Base-by-base conservation (phyloP, 2,113 vertebrate species). In the Mesocricetus auratus region DNA sequence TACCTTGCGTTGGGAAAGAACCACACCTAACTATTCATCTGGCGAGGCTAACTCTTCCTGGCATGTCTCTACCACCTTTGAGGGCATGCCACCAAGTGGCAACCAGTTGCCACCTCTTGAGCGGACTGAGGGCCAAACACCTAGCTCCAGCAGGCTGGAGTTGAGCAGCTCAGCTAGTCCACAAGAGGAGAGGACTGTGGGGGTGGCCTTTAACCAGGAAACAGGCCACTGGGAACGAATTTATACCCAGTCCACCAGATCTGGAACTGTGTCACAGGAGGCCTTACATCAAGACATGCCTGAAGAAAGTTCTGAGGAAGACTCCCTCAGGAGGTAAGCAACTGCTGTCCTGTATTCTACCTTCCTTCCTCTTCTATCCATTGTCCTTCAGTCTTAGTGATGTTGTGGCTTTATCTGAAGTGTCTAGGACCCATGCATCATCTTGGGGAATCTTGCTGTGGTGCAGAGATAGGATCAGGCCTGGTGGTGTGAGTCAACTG, bases 201-300 rank as follows among this genome's bases (percentile, higher is more conserved):
- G 99, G 91, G 98, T 99, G 98, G 99, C 99, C 95, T 99, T 99
- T 99, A 99, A 99, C 99, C 99, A 99, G 98, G 99, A 99, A 98
- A 99, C 99, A 1, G 99, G 99, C 36, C 99, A 99, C 98, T 99
- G 99, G 99, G 99, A 99, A 98, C 98, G 99, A 97, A 99, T 99
- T 98, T 99, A 99, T 97, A 99, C 99, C 96, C 99, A 99, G 98
- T 98, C 99, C 91, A 98, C 98, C 97, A 99, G 99, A 96, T 95
- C 99, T 90, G 98, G 99, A 96, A 99, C 99, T 99, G 98, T 99
- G 98, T 98, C 99, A 97, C 99, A 99, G 98, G 99, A 99, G 98
- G 99, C 99, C 99, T 99, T 99, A 99, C 99, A 99, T 99, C 99
- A 99, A 98, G 99, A 99, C 98, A 99, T 99, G 99, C 99, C 99